Percentiles rank a stretch among this genome's conserved stretches.
phyloP scores from a whole-genome alignment of 2,888 invertebrate genomes.

The Chironomus tentans region DNA sequence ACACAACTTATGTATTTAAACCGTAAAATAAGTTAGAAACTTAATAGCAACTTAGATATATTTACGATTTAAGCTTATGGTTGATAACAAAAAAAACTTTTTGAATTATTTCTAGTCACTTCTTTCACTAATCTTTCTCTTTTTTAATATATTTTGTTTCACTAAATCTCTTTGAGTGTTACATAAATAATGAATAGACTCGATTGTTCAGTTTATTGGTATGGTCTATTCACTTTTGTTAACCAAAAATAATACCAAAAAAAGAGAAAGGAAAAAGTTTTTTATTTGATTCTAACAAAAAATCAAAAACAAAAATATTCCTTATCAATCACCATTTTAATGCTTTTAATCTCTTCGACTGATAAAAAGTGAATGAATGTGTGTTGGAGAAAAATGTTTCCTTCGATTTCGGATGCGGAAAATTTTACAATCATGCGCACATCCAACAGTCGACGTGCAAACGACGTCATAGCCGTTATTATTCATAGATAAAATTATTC shows the following conservation, averaged over 20 bases:
- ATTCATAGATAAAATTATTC: background rate
- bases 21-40: too few relatives aligned
- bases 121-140: too few relatives aligned
- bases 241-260: background rate
- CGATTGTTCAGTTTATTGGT: too few relatives aligned
- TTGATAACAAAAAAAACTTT: background rate
- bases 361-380: constrained; percentile 22
- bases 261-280: background rate
- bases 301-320: constrained; percentile 15
- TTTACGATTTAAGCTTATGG: too few relatives aligned
- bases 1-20: too few relatives aligned
- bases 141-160: too few relatives aligned
- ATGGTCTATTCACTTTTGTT: too few relatives aligned
- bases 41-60: background rate
- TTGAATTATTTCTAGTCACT: background rate
- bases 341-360: constrained; percentile 17
- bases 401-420: background rate
- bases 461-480: background rate
- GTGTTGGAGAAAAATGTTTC: constrained; percentile 2
- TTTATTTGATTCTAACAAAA: background rate
- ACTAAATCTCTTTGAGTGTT: too few relatives aligned
- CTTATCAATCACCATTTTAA: constrained; percentile 22
- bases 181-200: too few relatives aligned
- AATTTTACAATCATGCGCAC: background rate
- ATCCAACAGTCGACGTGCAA: background rate